Base-by-base conservation (phyloP, 2,888 invertebrate species). In the Acanthopleura granulata region DNA sequence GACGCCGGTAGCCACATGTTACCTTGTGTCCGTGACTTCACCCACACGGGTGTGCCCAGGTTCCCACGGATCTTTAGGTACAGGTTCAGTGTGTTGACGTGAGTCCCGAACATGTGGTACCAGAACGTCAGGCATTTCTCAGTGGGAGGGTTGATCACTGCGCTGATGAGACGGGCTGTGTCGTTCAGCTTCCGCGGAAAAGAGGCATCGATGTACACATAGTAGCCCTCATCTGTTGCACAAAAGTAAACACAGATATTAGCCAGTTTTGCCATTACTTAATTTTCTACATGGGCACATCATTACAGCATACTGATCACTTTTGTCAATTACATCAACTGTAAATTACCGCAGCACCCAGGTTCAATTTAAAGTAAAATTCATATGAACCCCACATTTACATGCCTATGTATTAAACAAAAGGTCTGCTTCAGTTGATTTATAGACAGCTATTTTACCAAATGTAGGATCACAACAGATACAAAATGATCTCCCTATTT, bases 21-120 rank as follows among this genome's bases (percentile, higher is more conserved):
- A 49, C 86, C 87, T 75, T 86, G 86, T 66, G 86, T 84, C 18
- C 86, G 86, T 29, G 80, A 84, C 51, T 79, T 81, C 0, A 79
- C 80, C 87, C 87, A 88, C 4, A 85, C 79, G 0, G 81, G 81
- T 4, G 76, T 74, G 6, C 84, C 83, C 40, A 40, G 71, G 27
- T 40, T 71, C 16, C 50, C 71, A 4, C 14, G 18, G 3, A 76
- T 74, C 25, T 77, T 76, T 1, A 82, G 29, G 74, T 85, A 87
- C 30, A 86, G 78, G 75, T 84, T 87, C 49, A 88, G 79, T 11
- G 78, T 77, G 49, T 83, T 85, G 62, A 87, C 82, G 77, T 85
- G 82, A 27, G 49, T 72, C 3, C 88, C 89, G 77, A 84, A 82
- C 88, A 90, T 88, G 78, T 83, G 83, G 78, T 88, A 90, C 83